Conservation (phyloP, 2,113 vertebrate genomes). For the Patagioenas fasciata region DNA sequence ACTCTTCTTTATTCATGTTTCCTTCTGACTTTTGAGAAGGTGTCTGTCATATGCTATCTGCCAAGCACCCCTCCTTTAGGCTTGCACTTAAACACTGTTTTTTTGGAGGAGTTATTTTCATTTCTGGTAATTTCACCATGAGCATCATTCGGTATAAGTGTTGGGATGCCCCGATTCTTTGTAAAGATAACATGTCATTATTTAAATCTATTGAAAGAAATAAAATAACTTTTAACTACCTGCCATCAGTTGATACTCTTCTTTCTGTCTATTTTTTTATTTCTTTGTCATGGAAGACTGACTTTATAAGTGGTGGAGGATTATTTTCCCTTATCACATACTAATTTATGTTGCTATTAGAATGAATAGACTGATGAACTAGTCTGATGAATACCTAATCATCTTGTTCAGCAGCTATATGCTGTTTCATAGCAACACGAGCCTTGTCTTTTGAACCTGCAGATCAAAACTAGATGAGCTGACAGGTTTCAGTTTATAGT, state of each 20-base stretch:
- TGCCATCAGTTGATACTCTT: not conserved
- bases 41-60: not conserved
- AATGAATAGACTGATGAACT: not conserved
- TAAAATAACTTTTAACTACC: not conserved
- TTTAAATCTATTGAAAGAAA: not conserved
- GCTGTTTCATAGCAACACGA: not conserved
- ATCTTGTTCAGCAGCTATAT: not conserved
- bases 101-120: not conserved
- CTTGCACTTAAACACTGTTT: not conserved
- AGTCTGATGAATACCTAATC: not conserved
- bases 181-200: not conserved
- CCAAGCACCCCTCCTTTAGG: not conserved
- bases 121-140: not conserved
- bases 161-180: not conserved
- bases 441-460: not conserved
- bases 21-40: not conserved
- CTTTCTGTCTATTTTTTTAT: not conserved
- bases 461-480: not conserved
- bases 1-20: not conserved
- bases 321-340: not conserved
- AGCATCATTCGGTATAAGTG: accelerated
- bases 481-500: not conserved
- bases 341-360: not conserved
- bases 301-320: not conserved
- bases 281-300: not conserved